These are phyloP conservation scores for Sminthurinus aureus DNA, from an alignment of 2,888 invertebrate genomes.

Conservation along the genomic window DNA sequence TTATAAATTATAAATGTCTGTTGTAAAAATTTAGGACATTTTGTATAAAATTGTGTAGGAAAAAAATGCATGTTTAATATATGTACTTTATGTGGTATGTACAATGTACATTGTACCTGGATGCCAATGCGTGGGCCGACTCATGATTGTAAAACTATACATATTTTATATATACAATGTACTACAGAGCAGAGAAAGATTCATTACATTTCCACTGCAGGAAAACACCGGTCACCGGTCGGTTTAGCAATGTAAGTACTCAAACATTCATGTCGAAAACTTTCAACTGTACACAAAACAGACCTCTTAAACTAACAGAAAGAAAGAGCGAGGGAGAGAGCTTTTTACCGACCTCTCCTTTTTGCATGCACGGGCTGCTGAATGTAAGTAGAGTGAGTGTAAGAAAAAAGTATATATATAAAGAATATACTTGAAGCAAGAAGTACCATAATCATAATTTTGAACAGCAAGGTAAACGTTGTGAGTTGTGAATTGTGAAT, in stretches of 20 bases:
- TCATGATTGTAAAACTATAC: background rate
- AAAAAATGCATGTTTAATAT: no score
- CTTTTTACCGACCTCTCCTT: background rate
- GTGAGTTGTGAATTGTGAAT: slow-evolving; percentile 34
- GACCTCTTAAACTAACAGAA: slow-evolving; percentile 7
- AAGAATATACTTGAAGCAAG: no score
- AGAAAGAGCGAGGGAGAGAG: background rate
- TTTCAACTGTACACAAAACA: slow-evolving; percentile 21
- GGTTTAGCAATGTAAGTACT: background rate
- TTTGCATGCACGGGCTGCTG: no score
- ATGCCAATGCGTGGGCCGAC: slow-evolving; percentile 6
- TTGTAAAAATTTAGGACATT: no score
- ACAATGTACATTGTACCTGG: background rate
- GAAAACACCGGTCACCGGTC: no score
- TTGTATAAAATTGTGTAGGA: no score
- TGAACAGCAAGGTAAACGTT: slow-evolving; percentile 27
- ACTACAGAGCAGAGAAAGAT: no score
- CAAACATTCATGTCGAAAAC: slow-evolving; percentile 3
- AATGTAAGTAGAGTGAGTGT: background rate
- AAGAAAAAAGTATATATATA: background rate
- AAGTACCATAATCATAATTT: background rate
- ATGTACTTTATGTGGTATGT: no score
- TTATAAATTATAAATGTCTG: no score
- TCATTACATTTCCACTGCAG: no score
- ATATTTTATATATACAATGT: no score